Conservation (phyloP, 2,113 vertebrate species). For the Callipepla californica region DNA sequence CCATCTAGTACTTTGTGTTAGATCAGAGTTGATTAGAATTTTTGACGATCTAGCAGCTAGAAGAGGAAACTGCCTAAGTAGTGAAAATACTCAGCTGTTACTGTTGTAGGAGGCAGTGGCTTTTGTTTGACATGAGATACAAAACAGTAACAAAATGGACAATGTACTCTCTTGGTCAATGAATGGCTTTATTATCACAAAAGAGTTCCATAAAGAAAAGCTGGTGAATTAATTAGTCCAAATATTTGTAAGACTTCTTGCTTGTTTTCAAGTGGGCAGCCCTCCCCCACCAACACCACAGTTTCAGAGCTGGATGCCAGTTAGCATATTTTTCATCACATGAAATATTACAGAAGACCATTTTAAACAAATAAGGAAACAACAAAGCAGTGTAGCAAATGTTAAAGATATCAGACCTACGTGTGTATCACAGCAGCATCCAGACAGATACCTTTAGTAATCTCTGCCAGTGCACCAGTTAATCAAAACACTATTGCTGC, state of each 20-base stretch:
- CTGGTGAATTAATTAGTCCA: slow-evolving; percentile 60
- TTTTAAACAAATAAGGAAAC: slow-evolving; percentile 22
- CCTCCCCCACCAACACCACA: neutral
- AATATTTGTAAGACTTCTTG: slow-evolving; percentile 58
- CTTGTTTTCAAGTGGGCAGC: slow-evolving; percentile 29
- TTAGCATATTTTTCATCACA: slow-evolving; percentile 27
- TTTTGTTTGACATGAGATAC: slow-evolving; percentile 75
- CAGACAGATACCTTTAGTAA: slow-evolving; percentile 35
- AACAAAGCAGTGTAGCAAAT: neutral
- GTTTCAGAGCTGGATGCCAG: neutral
- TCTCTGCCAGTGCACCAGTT: slow-evolving; percentile 50
- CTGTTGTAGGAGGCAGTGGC: slow-evolving; percentile 63
- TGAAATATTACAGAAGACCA: neutral
- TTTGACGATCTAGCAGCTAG: slow-evolving; percentile 78
- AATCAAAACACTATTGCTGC: slow-evolving; percentile 28
- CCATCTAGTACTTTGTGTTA: slow-evolving; percentile 69
- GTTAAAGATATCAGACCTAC: slow-evolving; percentile 37
- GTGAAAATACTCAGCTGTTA: slow-evolving; percentile 73
- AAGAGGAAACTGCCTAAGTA: slow-evolving; percentile 67
- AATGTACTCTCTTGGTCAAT: slow-evolving; percentile 64
- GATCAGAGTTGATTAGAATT: slow-evolving; percentile 81
- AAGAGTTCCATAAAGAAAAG: slow-evolving; percentile 59
- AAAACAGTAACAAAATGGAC: slow-evolving; percentile 75
- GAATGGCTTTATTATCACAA: slow-evolving; percentile 61
- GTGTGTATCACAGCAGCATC: slow-evolving; percentile 31